Conservation (phyloP, 2,888 invertebrate species). For the Lapara coniferarum region DNA sequence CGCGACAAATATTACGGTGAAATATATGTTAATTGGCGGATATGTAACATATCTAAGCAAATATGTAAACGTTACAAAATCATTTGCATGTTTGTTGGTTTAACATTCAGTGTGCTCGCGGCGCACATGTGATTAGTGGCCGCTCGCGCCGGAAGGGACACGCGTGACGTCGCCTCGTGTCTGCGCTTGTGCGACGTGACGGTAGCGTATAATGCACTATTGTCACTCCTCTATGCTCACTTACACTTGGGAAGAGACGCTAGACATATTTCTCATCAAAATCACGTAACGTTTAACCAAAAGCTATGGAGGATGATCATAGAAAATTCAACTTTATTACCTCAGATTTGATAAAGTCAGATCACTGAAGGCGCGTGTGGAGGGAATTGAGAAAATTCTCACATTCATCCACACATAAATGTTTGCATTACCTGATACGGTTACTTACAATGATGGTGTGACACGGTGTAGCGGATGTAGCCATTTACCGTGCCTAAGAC, state of each 20-base stretch:
- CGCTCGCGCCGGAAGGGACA: slow-evolving; percentile 68
- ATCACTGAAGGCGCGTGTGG: too few species aligned
- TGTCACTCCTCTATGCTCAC: slow-evolving; percentile 26
- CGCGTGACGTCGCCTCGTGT: slow-evolving; percentile 70
- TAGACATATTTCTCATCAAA: neutral
- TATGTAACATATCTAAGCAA: slow-evolving; percentile 27
- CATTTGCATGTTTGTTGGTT: slow-evolving; percentile 43
- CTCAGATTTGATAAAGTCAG: too few species aligned
- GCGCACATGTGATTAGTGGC: slow-evolving; percentile 58
- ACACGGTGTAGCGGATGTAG: too few species aligned
- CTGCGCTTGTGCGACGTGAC: slow-evolving; percentile 68
- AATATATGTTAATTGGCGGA: slow-evolving; percentile 28
- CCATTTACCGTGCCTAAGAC: too few species aligned
- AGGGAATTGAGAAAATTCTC: too few species aligned
- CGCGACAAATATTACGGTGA: slow-evolving; percentile 3
- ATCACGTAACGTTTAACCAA: neutral
- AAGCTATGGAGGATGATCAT: neutral
- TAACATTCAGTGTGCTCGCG: slow-evolving; percentile 40
- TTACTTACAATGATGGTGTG: too few species aligned
- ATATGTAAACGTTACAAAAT: slow-evolving; percentile 28
- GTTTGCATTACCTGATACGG: too few species aligned
- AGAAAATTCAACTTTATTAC: too few species aligned
- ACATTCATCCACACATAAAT: too few species aligned
- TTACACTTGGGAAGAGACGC: neutral
- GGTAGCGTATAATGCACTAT: slow-evolving; percentile 56